Base-by-base conservation (phyloP, 2,888 invertebrate species). In the Megastigmus dorsalis region DNA sequence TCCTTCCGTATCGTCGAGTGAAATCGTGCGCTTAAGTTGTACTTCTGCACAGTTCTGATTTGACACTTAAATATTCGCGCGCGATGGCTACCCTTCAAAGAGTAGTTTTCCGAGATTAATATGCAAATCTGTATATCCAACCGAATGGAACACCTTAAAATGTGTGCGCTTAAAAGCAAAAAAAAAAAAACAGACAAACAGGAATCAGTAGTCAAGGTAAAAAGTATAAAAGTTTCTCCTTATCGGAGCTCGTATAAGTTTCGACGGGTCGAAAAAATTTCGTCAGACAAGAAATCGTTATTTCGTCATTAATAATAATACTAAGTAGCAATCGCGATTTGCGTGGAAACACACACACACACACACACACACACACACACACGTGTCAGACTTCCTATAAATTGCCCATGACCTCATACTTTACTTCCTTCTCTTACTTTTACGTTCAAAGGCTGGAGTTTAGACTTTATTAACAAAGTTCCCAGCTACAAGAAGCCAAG, bases 381-480 rank as follows among this genome's bases (percentile, higher is more conserved):
- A 18, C 30, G n/a, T n/a, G n/a, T n/a, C n/a, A n/a, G 13, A 62
- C 52, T 65, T 59, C 59, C 48, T n/a, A n/a, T 18, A 59, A 65
- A 52, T 10, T n/a, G 33, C n/a, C 59, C 65, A 6, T 66, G 50
- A 65, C 65, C 65, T 65, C 65, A n/a, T 71, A 48, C 28, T 20
- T 59, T 60, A n/a, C 26, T 23, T 70, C 30, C n/a, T 10, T 43
- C 54, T 59, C 13, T 38, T 20, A 15, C 38, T 28, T 20, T 26
- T 26, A 36, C 38, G 28, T 36, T 23, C 9, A 26, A 20, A 20
- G 18, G 38, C 50, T 52, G 52, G 28, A 55, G 26, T 18, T 55
- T 55, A 13, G 28, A 41, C 6, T 55, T 70, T 63, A n/a, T n/a
- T n/a, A n/a, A n/a, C n/a, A n/a, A n/a, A n/a, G n/a, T n/a, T n/a